phyloP scores from a whole-genome alignment of 1,140 invertebrate species.

The Prorops nasuta region DNA sequence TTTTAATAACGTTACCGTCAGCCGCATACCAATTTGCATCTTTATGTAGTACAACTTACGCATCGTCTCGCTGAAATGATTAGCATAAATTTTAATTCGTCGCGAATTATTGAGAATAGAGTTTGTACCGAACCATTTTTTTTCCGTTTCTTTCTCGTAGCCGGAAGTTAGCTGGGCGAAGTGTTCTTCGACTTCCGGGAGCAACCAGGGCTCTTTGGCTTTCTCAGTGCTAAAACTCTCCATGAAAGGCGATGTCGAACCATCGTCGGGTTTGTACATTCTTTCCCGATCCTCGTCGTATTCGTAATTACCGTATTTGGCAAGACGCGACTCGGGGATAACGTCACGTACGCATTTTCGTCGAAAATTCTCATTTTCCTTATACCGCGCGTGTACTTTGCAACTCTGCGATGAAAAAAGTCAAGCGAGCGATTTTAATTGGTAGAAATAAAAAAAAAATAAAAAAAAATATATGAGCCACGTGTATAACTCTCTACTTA shows the following conservation, averaged over 20 bases:
- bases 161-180: slow-evolving; percentile 36
- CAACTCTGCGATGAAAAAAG: slow-evolving; percentile 29
- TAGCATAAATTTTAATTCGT: no score
- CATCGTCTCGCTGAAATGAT: no score
- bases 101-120: no score
- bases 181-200: slow-evolving; percentile 43
- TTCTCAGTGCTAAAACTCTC: slow-evolving; percentile 7
- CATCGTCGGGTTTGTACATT: slow-evolving; percentile 27
- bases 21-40: no score
- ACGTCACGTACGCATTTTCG: slow-evolving; percentile 40
- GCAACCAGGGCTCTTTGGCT: slow-evolving; percentile 44
- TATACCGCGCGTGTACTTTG: slow-evolving; percentile 34
- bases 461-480: no score
- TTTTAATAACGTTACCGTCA: no score
- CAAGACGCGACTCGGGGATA: slow-evolving; percentile 44
- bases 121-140: slow-evolving; percentile 13
- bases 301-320: slow-evolving; percentile 46
- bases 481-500: no score
- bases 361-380: slow-evolving; percentile 22
- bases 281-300: slow-evolving; percentile 43
- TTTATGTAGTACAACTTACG: no score
- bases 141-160: slow-evolving; percentile 9
- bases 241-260: slow-evolving; percentile 4
- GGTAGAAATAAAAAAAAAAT: no score
- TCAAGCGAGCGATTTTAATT: no score